Base-by-base conservation (phyloP, 1,140 invertebrate species). In the Mycetomoellerius zeteki region DNA sequence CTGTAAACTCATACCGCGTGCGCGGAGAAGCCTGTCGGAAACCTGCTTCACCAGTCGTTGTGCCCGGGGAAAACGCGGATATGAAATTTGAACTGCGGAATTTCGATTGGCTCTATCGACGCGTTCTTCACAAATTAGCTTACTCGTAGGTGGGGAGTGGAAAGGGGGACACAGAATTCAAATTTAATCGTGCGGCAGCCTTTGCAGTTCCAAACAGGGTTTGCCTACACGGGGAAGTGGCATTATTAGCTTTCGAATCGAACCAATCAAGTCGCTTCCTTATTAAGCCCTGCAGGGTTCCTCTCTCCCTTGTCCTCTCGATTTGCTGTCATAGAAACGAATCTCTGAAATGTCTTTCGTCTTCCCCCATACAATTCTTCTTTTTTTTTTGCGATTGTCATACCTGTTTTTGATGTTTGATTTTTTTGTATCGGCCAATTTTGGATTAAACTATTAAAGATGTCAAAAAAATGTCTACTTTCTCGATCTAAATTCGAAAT, bases 211-310 rank as follows among this genome's bases (percentile, higher is more conserved):
- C 43, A 73, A 69, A 47, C 62, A 33, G 77, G 56, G 86, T 43
- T 33, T 65, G 54, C 60, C 75, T 58, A 75, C 87, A 89, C 85
- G 86, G 93, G 65, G 88, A 92, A 93, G 92, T 91, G 86, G 93
- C 92, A 92, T 93, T 93, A 93, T 93, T 93, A 93, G 90, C 93
- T 93, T 93, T 91, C 90, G 92, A 93, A 92, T 93, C 89, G 93
- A 93, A 93, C 89, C 92, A 93, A 93, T 93, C 93, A 90, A 87
- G 86, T 76, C 81, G 92, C 88, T 93, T 93, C 92, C 93, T 93
- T 93, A 93, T 93, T 93, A 93, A 93, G 89, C 92, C 92, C 91
- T 65, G 90, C 90, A 89, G 76, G 47, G 75, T 73, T 65, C 64
- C 54, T 37, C n/a, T 75, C 43, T 14, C 33, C 65, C 50, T 21